Conservation (phyloP, 2,888 invertebrate genomes). For the Crocallis elinguaria region DNA sequence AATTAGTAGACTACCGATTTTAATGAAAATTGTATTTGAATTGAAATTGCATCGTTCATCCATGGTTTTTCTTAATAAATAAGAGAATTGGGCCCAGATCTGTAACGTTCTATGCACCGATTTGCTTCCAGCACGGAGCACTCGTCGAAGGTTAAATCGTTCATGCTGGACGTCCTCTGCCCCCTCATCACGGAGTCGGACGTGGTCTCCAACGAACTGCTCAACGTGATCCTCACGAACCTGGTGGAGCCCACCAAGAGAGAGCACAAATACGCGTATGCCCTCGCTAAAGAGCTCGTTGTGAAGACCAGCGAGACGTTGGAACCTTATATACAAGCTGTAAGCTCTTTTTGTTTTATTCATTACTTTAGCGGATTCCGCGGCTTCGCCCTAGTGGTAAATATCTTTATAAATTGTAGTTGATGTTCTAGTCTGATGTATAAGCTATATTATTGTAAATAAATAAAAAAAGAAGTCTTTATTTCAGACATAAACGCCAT, state of each 20-base stretch:
- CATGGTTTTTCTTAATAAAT: too few species aligned
- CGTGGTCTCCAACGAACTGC: slow-evolving; percentile 95
- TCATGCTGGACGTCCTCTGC: slow-evolving; percentile 97
- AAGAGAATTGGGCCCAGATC: too few species aligned
- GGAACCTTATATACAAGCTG: slow-evolving; percentile 97
- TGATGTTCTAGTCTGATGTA: too few species aligned
- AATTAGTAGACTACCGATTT: too few species aligned
- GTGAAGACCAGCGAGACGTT: slow-evolving; percentile 96
- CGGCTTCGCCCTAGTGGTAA: too few species aligned
- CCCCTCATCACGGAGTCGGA: slow-evolving; percentile 98
- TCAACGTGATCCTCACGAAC: slow-evolving; percentile 97
- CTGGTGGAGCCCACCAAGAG: slow-evolving; percentile 97
- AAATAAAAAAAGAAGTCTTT: too few species aligned
- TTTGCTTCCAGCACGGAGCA: slow-evolving; percentile 92
- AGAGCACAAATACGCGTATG: slow-evolving; percentile 94
- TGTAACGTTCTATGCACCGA: not conserved
- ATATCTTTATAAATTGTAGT: too few species aligned
- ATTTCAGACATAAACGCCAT: too few species aligned
- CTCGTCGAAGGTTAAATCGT: slow-evolving; percentile 97
- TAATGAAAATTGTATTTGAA: too few species aligned
- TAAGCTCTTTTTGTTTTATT: slow-evolving; percentile 83
- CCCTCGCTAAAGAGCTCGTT: slow-evolving; percentile 95
- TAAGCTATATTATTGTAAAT: too few species aligned
- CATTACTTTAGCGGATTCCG: too few species aligned
- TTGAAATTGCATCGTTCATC: too few species aligned